Base-by-base conservation (phyloP, 1,140 invertebrate genomes). In the Drosophila prosaltans region DNA sequence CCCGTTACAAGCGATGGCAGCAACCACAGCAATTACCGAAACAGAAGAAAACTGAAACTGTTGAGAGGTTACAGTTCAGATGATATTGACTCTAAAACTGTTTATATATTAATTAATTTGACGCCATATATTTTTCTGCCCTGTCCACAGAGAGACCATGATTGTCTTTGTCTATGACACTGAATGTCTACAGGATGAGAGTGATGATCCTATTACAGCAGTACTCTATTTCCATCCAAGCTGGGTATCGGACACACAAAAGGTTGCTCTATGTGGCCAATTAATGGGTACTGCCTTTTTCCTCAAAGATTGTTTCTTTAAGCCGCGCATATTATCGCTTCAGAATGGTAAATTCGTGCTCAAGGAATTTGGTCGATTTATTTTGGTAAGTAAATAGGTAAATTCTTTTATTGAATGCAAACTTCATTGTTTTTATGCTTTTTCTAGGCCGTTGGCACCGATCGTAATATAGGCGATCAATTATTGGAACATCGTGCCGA, bases 91-190 rank as follows among this genome's bases (percentile, higher is more conserved):
- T 67, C 11, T 21, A 8, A 55, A 79, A 76, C 26, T 54, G 21
- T 57, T 24, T 28, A 16, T 69, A 36, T 26, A 3, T 41, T 41
- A 30, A 21, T 8, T n/a, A 58, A 62, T 24, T 30, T 30, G 3
- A 1, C 32, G 6, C 32, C 6, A 36, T 36, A 2, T 7, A 36
- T 7, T 36, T 36, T 36, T 6, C 6, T 36, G 0, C 32, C 32
- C 16, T 16, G 6, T 2, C 2, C 3, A 0, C 88, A 97, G 96
- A 92, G 96, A 97, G 93, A 96, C 97, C 93, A 95, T 97, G 94
- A 97, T 97, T 92, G 95, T 97, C 67, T 97, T 97, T 93, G 94
- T 97, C 55, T 98, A 97, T 78, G 96, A 97, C 93, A 96, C 95
- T n/a, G 93, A 95, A 85, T 94, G 94, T 81, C 95, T 96, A 90